phyloP scores from a whole-genome alignment of 2,888 invertebrate genomes.

The Megamerina dolium region DNA sequence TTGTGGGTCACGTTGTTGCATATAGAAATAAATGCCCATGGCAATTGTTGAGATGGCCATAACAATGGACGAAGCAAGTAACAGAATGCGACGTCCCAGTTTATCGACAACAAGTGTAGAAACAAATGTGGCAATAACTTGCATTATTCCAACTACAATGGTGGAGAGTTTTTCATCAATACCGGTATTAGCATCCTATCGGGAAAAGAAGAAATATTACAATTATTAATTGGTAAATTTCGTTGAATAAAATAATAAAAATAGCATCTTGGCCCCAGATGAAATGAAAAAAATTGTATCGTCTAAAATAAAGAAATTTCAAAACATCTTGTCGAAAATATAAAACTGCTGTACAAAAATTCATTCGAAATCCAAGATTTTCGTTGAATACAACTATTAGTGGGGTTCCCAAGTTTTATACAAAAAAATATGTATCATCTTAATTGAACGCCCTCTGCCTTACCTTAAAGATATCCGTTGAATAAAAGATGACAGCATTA shows the following conservation, averaged over 20 bases:
- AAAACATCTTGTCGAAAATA: too few relatives aligned
- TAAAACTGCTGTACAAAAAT: too few relatives aligned
- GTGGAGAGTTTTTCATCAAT: slow-evolving; percentile 59
- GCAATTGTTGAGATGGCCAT: slow-evolving; percentile 66
- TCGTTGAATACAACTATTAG: too few relatives aligned
- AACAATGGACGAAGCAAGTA: slow-evolving; percentile 63
- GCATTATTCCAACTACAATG: slow-evolving; percentile 78
- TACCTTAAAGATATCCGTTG: slow-evolving; percentile 64
- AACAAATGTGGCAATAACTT: slow-evolving; percentile 61
- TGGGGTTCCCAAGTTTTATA: too few relatives aligned
- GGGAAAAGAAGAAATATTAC: slow-evolving; percentile 6
- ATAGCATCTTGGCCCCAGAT: too few relatives aligned
- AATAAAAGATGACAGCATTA: slow-evolving; percentile 78
- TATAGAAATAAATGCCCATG: slow-evolving; percentile 65
- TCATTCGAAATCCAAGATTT: too few relatives aligned
- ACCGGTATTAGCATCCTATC: slow-evolving; percentile 41
- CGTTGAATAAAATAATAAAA: background rate
- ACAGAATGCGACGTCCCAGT: slow-evolving; percentile 69
- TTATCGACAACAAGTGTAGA: slow-evolving; percentile 75
- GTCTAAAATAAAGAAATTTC: too few relatives aligned
- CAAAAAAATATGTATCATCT: too few relatives aligned
- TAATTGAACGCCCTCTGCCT: too few relatives aligned
- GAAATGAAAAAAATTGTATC: too few relatives aligned
- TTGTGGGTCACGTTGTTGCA: slow-evolving; percentile 38
- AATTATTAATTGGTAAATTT: slow-evolving; percentile 1